Evolutionary conservation across 1,140 invertebrate species (phyloP), one percentile per base, ranked within the genome.

Genomic region (Rhyacophila brunnea): DNA sequence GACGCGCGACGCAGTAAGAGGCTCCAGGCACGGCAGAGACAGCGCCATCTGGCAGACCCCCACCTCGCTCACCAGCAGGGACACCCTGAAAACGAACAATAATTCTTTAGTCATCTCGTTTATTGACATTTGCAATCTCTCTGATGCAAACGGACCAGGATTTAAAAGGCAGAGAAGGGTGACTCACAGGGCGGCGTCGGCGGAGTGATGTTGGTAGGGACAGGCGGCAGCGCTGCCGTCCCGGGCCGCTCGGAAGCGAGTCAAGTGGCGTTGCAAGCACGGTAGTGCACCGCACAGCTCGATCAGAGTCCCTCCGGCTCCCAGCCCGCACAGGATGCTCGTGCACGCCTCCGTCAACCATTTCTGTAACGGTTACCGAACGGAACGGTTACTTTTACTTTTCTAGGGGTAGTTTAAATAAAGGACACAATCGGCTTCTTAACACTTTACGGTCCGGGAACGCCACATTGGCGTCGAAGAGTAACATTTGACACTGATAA

Each of bases 21-120:
- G 93, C 73, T 96, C 93, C 18, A 95, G 71, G 51, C 94, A 85
- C 1, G 92, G 93, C 51, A 96, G 73, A 11, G 89, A 89, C 54
- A 95, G 80, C 1, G 92, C 91, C 63, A 87, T 86, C 68, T 87
- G 88, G 34, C 93, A 86, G 43, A 95, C 86, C 42, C 86, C 87
- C 38, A 95, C 86, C 69, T 96, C 94, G 61, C 88, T 87, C 17
- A 92, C 82, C 23, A 93, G 78, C 53, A 85, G 83, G 66, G 90
- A 87, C 45, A 90, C 80, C 65, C 89, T 94, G 63, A 80, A 81
- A 67, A 64, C n/a, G n/a, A n/a, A n/a, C n/a, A n/a, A n/a, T n/a
- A n/a, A 20, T 23, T 3, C 38, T n/a, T n/a, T n/a, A n/a, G n/a
- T n/a, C n/a, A n/a, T n/a, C n/a, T n/a, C n/a, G n/a, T n/a, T n/a